Conservation (phyloP, 2,797 vertebrate genomes). For the Gambelia wislizenii region DNA sequence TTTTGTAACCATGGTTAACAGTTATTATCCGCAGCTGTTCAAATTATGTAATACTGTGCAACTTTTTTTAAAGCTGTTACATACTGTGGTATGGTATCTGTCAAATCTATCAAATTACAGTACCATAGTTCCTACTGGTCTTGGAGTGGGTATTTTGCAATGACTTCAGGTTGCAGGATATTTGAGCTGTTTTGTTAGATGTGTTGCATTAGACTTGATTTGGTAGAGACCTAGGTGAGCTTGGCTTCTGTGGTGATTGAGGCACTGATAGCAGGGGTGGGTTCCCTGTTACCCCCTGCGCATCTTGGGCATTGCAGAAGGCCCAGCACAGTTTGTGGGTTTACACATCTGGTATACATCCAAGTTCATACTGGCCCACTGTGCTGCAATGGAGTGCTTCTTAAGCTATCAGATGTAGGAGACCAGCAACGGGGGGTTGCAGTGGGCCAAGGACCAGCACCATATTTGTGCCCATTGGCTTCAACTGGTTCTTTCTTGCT, state of each 20-base stretch:
- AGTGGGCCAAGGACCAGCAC: too few relatives aligned
- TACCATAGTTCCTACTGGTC: not conserved
- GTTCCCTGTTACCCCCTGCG: not conserved
- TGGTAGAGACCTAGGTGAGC: not conserved
- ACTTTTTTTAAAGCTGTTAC: not conserved
- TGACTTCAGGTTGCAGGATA: not conserved
- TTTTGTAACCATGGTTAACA: not conserved
- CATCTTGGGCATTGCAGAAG: not conserved
- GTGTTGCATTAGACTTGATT: not conserved
- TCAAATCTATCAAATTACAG: not conserved
- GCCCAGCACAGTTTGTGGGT: not conserved
- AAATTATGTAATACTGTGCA: constrained; percentile 11
- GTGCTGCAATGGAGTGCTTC: too few relatives aligned
- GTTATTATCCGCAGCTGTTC: not conserved
- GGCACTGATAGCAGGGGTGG: not conserved
- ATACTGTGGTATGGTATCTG: not conserved
- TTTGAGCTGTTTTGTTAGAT: not conserved
- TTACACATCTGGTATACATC: not conserved
- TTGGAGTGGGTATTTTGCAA: not conserved
- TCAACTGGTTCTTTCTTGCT: too few relatives aligned
- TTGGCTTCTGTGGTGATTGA: not conserved
- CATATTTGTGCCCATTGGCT: too few relatives aligned
- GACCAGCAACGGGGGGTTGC: too few relatives aligned
- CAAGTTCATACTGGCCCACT: not conserved
- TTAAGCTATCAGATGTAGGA: too few relatives aligned